phyloP scores from a whole-genome alignment of 2,113 vertebrate species.

The Geococcyx californianus region DNA sequence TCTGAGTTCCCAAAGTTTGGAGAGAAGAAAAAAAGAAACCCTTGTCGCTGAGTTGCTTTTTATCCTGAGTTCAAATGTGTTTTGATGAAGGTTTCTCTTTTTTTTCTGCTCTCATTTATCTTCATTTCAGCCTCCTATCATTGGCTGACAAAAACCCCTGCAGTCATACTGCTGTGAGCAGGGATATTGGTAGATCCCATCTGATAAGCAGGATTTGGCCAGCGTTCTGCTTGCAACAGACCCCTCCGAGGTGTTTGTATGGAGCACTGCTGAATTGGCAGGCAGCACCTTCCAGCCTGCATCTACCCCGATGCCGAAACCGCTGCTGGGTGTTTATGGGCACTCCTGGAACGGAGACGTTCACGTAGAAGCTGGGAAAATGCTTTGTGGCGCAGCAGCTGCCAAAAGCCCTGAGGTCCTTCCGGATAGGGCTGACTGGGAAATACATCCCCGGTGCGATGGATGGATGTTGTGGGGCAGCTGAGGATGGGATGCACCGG shows the following conservation, averaged over 20 bases:
- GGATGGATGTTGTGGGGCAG: background rate
- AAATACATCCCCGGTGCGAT: accelerated
- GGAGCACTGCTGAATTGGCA: background rate
- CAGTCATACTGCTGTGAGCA: background rate
- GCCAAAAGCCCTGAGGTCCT: background rate
- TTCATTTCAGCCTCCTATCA: conserved; percentile 25
- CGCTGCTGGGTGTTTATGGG: background rate
- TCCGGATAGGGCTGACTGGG: background rate
- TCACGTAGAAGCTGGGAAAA: background rate
- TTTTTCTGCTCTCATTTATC: conserved; percentile 9
- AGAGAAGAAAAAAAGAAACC: conserved; percentile 1
- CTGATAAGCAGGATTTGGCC: background rate
- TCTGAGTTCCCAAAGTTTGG: conserved; percentile 56
- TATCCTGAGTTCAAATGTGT: conserved; percentile 1
- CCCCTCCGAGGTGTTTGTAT: background rate
- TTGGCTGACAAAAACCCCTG: background rate
- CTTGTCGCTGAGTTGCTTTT: background rate
- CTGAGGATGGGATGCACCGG: background rate
- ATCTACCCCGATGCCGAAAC: accelerated
- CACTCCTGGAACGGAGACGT: background rate
- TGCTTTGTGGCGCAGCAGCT: background rate
- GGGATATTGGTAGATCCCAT: conserved; percentile 5
- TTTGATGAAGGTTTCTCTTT: background rate
- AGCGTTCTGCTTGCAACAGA: background rate
- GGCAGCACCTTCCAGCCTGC: background rate